Evolutionary conservation across 2,888 invertebrate species (phyloP).

Genomic region (Oligia latruncula): DNA sequence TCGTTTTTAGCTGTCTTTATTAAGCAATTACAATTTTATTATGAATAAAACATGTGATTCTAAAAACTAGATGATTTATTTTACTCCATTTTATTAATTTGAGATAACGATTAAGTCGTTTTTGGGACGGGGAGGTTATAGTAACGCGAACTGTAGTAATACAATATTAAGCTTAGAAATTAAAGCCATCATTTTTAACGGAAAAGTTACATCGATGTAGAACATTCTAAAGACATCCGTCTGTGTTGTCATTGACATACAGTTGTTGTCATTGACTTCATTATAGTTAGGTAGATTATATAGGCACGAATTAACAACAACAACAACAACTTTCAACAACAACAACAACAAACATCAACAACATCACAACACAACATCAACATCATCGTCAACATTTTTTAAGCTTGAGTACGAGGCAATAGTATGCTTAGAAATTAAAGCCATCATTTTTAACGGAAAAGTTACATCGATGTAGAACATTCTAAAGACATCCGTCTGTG

Average conservation of each 20-base stretch:
- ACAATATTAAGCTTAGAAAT: slow-evolving; percentile 17
- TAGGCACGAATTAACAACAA: too few relatives aligned
- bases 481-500: too few relatives aligned
- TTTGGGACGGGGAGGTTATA: background rate
- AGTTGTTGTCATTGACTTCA: too few relatives aligned
- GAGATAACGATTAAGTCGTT: background rate
- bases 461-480: slow-evolving; percentile 29
- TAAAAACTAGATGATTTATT: background rate
- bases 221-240: slow-evolving; percentile 4
- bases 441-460: slow-evolving; percentile 9
- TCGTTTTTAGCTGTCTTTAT: background rate
- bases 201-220: slow-evolving; percentile 21
- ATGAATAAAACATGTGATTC: too few relatives aligned
- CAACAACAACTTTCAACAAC: too few relatives aligned
- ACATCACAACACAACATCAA: too few relatives aligned
- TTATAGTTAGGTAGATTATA: too few relatives aligned
- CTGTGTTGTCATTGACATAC: too few relatives aligned
- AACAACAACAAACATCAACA: too few relatives aligned
- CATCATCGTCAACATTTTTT: too few relatives aligned
- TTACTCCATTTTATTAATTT: background rate
- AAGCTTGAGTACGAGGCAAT: too few relatives aligned
- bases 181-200: slow-evolving; percentile 8
- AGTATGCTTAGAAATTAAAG: slow-evolving; percentile 13
- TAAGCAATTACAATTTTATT: too few relatives aligned
- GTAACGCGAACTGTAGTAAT: slow-evolving; percentile 18